Base-by-base conservation (phyloP, 2,888 invertebrate genomes). In the Eupeodes luniger region DNA sequence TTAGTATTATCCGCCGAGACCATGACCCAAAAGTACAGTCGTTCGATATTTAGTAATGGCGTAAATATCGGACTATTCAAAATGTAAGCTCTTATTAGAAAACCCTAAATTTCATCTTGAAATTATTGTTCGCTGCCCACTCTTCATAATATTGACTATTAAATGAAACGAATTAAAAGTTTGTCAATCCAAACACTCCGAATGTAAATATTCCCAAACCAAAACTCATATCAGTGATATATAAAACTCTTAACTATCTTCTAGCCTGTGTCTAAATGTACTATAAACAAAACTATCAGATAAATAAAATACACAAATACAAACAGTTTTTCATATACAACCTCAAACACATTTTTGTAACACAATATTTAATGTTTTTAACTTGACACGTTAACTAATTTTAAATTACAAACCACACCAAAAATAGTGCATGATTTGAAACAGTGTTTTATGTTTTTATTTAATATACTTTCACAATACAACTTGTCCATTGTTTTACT, bases 401-500 rank as follows among this genome's bases (percentile, higher is more conserved):
- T 9, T 0, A 27, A 27, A 53, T 53, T 49, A 66, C 19, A 67
- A 67, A 5, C 36, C 16, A 36, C 51, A 55, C 49, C 47, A 57
- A 70, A 76, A 19, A 67, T 59, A 74, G 51, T 59, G 86, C 86
- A 86, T 86, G 86, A 62, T 55, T 67, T 51, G 53, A 64, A 70
- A 44, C 12, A 16, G 2, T 44, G 40, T 12, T 51, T 11, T 59
- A 14, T 47, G 16, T 59, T 74, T 49, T 59, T 3, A 53, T 59
- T 66, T 47, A 51, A 44, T 53, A 83, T 34, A 85, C 66, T 51
- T 44, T 40, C 40, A 40, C 4, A 61, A 55, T 57, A 75, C 57
- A 36, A 7, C n/a, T 69, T 66, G 51, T 11, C 10, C 1, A 16
- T 11, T 44, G 40, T 19, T 6, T 27, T 66, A 12, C 16, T 49